These are phyloP conservation scores for Sthenelais limicola DNA, from an alignment of 2,888 invertebrate species.

Conservation along the genomic window DNA sequence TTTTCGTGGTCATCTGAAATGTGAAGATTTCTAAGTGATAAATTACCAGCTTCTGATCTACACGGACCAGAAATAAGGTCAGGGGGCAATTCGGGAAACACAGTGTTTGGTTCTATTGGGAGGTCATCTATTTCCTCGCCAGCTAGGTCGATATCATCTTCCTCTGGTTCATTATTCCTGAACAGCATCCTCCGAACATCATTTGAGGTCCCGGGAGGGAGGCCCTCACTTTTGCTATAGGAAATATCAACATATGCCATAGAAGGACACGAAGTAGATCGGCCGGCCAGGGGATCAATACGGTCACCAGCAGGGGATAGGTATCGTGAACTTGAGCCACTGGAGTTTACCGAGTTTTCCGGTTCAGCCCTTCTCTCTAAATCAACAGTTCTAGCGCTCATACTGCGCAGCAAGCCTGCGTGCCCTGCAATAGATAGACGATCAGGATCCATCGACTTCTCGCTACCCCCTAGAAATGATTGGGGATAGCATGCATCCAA, in stretches of 20 bases:
- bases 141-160: conserved; percentile 32
- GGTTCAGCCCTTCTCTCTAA: not conserved
- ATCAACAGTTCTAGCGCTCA: conserved; percentile 36
- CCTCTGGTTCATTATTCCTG: conserved; percentile 2
- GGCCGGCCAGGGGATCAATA: conserved; percentile 21
- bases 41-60: not conserved
- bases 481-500: conserved; percentile 5
- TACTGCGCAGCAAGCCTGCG: conserved; percentile 23
- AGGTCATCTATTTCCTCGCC: conserved; percentile 45
- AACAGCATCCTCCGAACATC: conserved; percentile 12
- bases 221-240: not conserved
- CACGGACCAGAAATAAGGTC: conserved; percentile 30
- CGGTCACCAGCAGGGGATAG: conserved; percentile 33
- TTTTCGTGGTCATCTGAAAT: not conserved
- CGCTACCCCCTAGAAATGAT: conserved; percentile 30
- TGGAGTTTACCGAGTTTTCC: conserved; percentile 23
- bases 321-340: conserved; percentile 29
- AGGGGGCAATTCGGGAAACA: conserved; percentile 42
- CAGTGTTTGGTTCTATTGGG: conserved; percentile 38
- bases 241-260: conserved; percentile 18
- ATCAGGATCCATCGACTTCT: conserved; percentile 33
- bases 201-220: conserved; percentile 4
- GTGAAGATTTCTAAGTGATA: not conserved
- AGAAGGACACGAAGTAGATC: conserved; percentile 38
- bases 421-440: conserved; percentile 37